Conservation (phyloP, 1,140 invertebrate genomes). For the Harlomillsia oculata region DNA sequence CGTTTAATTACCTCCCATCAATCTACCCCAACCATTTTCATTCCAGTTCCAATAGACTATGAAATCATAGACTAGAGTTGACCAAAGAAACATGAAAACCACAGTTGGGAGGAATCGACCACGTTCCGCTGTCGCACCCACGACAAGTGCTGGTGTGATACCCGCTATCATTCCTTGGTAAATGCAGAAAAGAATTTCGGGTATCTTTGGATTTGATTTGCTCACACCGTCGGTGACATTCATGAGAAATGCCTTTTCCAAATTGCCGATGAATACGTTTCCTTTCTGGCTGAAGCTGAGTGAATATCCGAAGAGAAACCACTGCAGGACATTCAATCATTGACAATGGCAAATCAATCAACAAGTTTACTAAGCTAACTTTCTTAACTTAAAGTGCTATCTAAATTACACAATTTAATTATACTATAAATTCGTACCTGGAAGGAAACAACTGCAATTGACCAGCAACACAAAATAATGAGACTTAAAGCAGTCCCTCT, state of each 20-base stretch:
- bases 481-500: slow-evolving; percentile 22
- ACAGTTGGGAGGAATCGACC: slow-evolving; percentile 31
- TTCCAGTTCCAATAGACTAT: slow-evolving; percentile 30
- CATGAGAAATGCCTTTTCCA: slow-evolving; percentile 19
- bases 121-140: slow-evolving; percentile 32
- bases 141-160: slow-evolving; percentile 30
- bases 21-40: not conserved
- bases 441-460: slow-evolving; percentile 30
- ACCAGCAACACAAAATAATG: slow-evolving; percentile 24
- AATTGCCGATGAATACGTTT: slow-evolving; percentile 22
- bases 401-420: not conserved
- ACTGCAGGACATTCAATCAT: slow-evolving; percentile 3
- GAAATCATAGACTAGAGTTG: slow-evolving; percentile 32
- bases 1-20: not conserved
- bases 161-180: slow-evolving; percentile 32
- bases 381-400: not conserved
- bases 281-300: slow-evolving; percentile 26
- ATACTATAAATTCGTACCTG: slow-evolving; percentile 21
- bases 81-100: slow-evolving; percentile 33
- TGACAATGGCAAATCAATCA: not conserved
- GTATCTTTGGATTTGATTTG: slow-evolving; percentile 9
- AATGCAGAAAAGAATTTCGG: slow-evolving; percentile 30
- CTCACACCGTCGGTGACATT: slow-evolving; percentile 1
- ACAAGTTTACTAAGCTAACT: too few species aligned
- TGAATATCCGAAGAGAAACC: slow-evolving; percentile 30